These are phyloP conservation scores for Mallotus villosus DNA, from an alignment of 2,797 vertebrate species.

Conservation along the genomic window DNA sequence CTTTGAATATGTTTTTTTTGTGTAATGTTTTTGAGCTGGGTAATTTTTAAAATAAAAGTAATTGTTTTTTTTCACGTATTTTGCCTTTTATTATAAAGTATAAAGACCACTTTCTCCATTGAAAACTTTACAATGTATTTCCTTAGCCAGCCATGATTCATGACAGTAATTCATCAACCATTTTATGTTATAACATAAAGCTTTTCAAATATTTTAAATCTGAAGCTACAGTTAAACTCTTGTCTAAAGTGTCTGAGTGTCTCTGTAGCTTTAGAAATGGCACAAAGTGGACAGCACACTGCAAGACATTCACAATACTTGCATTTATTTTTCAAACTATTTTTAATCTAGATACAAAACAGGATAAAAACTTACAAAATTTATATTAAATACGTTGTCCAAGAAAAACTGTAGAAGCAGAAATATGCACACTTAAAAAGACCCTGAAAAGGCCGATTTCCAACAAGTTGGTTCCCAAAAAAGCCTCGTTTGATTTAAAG, in stretches of 20 bases:
- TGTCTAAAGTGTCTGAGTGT: too few relatives aligned
- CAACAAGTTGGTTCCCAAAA: conserved; percentile 53
- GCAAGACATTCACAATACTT: conserved; percentile 55
- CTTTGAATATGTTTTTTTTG: conserved; percentile 62
- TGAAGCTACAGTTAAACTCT: not conserved
- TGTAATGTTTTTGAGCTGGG: conserved; percentile 57
- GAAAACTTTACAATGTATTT: not conserved
- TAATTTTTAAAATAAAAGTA: conserved; percentile 53
- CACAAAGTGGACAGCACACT: conserved; percentile 29
- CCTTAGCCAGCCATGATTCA: too few relatives aligned
- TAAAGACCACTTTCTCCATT: not conserved
- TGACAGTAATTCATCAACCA: too few relatives aligned
- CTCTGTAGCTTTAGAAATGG: not conserved
- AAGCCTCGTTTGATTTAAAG: conserved; percentile 53
- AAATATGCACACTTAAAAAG: conserved; percentile 79
- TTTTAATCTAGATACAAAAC: conserved; percentile 68
- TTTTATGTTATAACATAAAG: too few relatives aligned
- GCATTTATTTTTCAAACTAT: conserved; percentile 71
- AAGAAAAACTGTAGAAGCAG: conserved; percentile 60
- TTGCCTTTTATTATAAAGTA: conserved; percentile 29
- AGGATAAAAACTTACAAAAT: conserved; percentile 72
- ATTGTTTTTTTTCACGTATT: conserved; percentile 37
- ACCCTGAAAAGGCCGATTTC: conserved; percentile 55
- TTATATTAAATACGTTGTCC: conserved; percentile 76
- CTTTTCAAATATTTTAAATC: too few relatives aligned